Conservation (phyloP, 1,140 invertebrate species). For the Apis cerana region DNA sequence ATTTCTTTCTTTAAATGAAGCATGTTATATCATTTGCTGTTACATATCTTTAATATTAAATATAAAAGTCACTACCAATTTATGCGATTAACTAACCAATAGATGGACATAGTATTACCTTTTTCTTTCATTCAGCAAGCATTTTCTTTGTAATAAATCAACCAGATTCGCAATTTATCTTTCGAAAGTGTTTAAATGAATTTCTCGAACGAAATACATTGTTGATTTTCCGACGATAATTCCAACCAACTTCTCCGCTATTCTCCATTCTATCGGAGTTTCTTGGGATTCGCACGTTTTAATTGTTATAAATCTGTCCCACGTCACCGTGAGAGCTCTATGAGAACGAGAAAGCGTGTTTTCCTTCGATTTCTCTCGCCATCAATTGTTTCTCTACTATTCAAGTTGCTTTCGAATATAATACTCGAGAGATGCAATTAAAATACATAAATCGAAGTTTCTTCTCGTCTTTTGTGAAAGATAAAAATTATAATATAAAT, state of each 20-base stretch:
- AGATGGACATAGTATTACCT: no score
- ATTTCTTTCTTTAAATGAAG: no score
- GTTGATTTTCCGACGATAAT: not conserved
- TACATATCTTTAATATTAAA: no score
- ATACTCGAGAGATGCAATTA: constrained; percentile 22
- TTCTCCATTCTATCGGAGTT: not conserved
- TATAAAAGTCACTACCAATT: no score
- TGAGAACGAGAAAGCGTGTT: constrained; percentile 33
- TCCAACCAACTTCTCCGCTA: not conserved
- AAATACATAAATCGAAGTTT: not conserved
- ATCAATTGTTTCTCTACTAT: constrained; percentile 22
- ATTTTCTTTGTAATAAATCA: no score
- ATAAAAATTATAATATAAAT: no score
- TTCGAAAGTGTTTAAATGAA: not conserved
- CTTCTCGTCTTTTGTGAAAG: not conserved
- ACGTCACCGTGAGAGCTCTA: constrained; percentile 3
- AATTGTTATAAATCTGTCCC: constrained; percentile 41
- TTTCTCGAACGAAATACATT: not conserved
- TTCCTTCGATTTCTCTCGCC: constrained; percentile 8
- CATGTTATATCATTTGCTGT: no score
- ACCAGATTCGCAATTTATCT: not conserved
- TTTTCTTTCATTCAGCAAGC: no score
- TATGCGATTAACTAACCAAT: no score
- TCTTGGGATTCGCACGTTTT: constrained; percentile 24
- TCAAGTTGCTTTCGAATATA: not conserved